A percentile compares a stretch with the other conserved stretches of the same genome.
These are phyloP conservation scores for Sphyrna mokarran DNA, from an alignment of 2,113 vertebrate genomes.

Conservation along the genomic window DNA sequence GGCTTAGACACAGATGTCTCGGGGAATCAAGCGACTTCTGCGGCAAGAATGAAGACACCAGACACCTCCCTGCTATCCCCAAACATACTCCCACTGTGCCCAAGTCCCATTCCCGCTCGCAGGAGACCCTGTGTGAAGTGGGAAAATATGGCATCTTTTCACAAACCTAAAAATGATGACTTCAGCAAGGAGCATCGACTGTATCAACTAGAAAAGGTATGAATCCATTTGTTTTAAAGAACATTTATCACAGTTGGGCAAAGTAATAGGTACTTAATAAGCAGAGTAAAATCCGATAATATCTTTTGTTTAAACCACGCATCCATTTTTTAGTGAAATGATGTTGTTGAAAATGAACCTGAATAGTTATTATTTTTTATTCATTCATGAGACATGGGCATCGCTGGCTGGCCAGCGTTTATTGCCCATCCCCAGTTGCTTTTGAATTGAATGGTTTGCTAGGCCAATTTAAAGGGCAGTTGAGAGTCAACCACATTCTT, in stretches of 20 bases:
- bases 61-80: conserved; percentile 49
- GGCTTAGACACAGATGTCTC: conserved; percentile 5
- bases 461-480: no score
- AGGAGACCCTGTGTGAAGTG: conserved; percentile 81
- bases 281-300: neutral
- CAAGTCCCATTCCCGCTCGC: conserved; percentile 73
- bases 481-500: no score
- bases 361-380: no score
- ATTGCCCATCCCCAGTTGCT: no score
- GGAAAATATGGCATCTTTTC: conserved; percentile 79
- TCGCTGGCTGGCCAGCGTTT: no score
- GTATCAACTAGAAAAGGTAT: conserved; percentile 69
- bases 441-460: no score
- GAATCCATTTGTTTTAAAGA: conserved; percentile 32
- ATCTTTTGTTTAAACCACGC: neutral
- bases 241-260: neutral
- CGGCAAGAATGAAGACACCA: conserved; percentile 45
- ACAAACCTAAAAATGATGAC: conserved; percentile 64
- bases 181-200: conserved; percentile 49
- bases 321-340: neutral
- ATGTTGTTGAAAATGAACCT: neutral
- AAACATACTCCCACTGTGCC: conserved; percentile 54
- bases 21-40: conserved; percentile 37
- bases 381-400: no score
- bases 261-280: neutral